phyloP scores from a whole-genome alignment of 35 echinoderm and acorn worm genomes.

The Ophiothrix spiculata region DNA sequence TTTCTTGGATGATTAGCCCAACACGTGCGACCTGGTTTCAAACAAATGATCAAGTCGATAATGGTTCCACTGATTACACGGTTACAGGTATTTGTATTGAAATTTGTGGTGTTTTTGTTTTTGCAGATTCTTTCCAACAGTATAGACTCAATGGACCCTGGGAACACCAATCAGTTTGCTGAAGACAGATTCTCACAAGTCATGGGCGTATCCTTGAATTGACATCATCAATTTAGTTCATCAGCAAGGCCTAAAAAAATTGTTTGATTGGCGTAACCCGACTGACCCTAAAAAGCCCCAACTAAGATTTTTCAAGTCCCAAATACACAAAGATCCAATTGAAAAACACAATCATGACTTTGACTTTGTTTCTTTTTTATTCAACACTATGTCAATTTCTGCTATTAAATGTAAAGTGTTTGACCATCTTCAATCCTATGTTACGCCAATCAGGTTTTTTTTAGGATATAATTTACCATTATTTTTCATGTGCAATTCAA shows the following conservation, averaged over 20 bases:
- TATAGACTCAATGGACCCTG: neutral
- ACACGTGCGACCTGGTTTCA: neutral
- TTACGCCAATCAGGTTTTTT: too few species aligned
- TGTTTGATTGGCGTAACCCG: neutral
- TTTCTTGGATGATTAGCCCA: neutral
- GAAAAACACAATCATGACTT: neutral
- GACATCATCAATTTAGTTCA: neutral
- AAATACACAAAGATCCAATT: neutral
- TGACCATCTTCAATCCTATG: too few species aligned
- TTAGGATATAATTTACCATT: too few species aligned
- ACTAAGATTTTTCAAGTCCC: neutral
- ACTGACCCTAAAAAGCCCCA: neutral
- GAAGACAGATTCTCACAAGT: conserved; percentile 42
- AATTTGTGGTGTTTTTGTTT: neutral
- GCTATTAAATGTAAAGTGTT: neutral
- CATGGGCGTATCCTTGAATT: conserved; percentile 49
- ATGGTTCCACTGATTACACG: too few species aligned
- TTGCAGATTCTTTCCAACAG: conserved; percentile 12
- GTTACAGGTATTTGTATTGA: neutral
- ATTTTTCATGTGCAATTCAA: too few species aligned
- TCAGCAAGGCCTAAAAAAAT: neutral
- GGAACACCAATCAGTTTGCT: neutral
- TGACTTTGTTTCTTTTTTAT: neutral
- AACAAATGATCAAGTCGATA: neutral
- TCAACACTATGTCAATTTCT: neutral